These are phyloP conservation scores for Astur gentilis DNA, from an alignment of 2,113 vertebrate genomes.

Conservation along the genomic window DNA sequence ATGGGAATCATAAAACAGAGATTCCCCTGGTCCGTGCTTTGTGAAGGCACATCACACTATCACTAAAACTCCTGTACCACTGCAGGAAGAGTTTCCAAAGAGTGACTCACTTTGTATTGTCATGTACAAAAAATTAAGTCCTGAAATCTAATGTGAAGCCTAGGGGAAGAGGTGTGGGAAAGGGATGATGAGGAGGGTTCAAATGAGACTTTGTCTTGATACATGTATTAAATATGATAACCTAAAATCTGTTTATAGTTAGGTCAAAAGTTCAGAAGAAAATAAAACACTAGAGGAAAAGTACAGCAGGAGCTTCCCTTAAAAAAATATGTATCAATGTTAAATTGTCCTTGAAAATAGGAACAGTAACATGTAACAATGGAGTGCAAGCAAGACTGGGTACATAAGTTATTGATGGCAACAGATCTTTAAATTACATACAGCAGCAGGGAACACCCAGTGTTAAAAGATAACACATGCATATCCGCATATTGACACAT, in stretches of 20 bases:
- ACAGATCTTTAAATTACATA: neutral
- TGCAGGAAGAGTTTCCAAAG: neutral
- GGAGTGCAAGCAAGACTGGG: neutral
- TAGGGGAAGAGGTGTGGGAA: neutral
- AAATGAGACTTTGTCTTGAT: neutral
- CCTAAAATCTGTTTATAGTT: neutral
- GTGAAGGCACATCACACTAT: neutral
- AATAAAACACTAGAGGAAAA: neutral
- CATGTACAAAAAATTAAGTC: neutral
- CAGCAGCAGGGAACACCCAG: neutral
- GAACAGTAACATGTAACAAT: neutral
- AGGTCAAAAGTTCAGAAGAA: neutral
- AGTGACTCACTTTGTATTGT: neutral
- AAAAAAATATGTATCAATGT: neutral
- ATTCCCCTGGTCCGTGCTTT: neutral
- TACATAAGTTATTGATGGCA: constrained; percentile 1
- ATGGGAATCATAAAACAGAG: neutral
- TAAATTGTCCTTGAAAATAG: constrained; percentile 8
- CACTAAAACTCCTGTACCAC: neutral
- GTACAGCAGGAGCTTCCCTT: neutral
- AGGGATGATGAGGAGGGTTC: neutral
- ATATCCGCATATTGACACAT: neutral
- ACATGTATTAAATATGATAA: neutral
- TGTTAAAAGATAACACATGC: neutral
- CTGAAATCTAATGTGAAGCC: neutral